A percentile compares a stretch with the other conserved stretches of the same genome.
Conservation (phyloP, 2,888 invertebrate genomes). For the Stenoptilia bipunctidactyla region DNA sequence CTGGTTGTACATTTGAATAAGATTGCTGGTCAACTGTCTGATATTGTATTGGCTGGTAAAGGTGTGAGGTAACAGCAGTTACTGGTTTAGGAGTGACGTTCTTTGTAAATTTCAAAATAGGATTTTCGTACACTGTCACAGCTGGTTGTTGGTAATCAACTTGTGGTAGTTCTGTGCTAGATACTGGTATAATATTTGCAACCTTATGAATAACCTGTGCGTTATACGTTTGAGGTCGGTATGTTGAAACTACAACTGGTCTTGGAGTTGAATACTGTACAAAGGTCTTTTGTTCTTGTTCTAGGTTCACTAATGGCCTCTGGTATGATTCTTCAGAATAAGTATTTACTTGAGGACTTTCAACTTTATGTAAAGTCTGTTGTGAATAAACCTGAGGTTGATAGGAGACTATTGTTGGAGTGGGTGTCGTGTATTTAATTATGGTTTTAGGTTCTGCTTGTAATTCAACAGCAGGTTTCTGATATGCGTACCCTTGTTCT, state of each 20-base stretch:
- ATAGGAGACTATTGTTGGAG: constrained; percentile 22
- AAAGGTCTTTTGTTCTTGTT: constrained; percentile 30
- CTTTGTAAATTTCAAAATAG: constrained; percentile 38
- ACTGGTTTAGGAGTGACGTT: constrained; percentile 41
- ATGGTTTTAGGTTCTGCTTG: constrained; percentile 24
- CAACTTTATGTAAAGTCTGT: constrained; percentile 23
- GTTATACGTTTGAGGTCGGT: constrained; percentile 40
- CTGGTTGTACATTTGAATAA: no score
- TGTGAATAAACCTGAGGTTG: constrained; percentile 20
- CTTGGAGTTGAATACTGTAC: constrained; percentile 33
- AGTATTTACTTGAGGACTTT: constrained; percentile 28
- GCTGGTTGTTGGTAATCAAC: constrained; percentile 32
- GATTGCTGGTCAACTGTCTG: constrained; percentile 31
- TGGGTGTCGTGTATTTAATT: not conserved
- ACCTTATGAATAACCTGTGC: constrained; percentile 49
- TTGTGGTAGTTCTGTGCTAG: constrained; percentile 32
- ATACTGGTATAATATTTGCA: constrained; percentile 30
- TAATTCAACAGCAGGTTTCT: no score
- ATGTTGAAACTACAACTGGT: constrained; percentile 33
- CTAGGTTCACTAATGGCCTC: constrained; percentile 26
- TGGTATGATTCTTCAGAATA: constrained; percentile 24
- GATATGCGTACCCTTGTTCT: constrained; percentile 22
- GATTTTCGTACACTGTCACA: constrained; percentile 40
- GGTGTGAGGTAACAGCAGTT: constrained; percentile 36
- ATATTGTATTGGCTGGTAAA: constrained; percentile 39